phyloP scores from a whole-genome alignment of 2,113 vertebrate species.

The Anser cygnoides region DNA sequence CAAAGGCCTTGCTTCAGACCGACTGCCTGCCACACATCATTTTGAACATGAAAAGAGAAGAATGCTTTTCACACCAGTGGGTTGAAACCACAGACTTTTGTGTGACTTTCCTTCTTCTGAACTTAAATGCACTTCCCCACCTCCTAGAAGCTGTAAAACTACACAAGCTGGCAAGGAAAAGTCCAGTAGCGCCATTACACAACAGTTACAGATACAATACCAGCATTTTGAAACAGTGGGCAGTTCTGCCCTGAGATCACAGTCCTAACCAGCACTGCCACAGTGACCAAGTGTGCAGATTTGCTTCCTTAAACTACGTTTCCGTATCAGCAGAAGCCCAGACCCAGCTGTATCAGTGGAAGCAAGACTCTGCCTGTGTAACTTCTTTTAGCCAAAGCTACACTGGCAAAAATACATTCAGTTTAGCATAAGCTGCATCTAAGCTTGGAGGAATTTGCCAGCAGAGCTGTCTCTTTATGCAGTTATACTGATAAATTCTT shows the following conservation, averaged over 20 bases:
- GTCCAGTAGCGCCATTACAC: neutral
- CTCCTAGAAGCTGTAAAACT: neutral
- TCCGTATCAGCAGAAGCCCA: neutral
- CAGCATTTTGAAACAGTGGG: neutral
- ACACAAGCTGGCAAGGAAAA: neutral
- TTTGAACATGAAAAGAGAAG: neutral
- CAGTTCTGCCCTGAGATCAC: neutral
- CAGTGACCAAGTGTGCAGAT: neutral
- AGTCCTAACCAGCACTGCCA: neutral
- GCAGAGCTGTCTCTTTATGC: neutral
- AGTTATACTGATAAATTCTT: neutral
- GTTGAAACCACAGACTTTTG: neutral
- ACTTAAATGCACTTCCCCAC: fast-evolving
- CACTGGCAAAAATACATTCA: neutral
- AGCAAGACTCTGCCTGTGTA: neutral
- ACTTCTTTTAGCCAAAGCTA: neutral
- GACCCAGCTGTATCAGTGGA: neutral
- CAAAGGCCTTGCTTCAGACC: neutral
- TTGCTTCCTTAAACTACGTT: neutral
- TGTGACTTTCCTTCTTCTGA: neutral
- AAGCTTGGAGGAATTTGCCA: neutral
- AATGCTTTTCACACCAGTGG: neutral
- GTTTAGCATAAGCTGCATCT: neutral
- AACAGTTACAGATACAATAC: neutral
- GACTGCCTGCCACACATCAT: neutral